phyloP scores from a whole-genome alignment of 2,113 vertebrate species.

The Platichthys stellatus region DNA sequence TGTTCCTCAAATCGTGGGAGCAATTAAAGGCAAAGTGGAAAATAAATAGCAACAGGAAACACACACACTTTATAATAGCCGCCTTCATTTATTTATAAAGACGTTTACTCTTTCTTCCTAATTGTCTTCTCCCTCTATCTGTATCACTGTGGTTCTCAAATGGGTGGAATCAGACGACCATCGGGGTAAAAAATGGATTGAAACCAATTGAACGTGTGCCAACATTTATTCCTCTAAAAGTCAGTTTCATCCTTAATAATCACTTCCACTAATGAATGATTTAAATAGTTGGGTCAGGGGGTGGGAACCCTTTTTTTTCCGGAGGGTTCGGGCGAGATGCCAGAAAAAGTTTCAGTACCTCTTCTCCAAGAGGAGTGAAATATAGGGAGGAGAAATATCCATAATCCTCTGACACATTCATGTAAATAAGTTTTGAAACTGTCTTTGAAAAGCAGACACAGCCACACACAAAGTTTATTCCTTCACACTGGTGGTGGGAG shows the following conservation, averaged over 20 bases:
- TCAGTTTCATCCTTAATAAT: no score
- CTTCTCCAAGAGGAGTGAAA: neutral
- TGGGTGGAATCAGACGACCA: neutral
- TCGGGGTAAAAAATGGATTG: no score
- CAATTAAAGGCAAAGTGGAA: neutral
- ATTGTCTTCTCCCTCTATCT: neutral
- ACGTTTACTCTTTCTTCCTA: neutral
- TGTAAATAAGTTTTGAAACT: neutral
- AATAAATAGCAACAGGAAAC: neutral
- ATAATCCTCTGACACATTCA: constrained; percentile 6
- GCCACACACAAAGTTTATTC: constrained; percentile 38
- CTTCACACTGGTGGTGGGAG: constrained; percentile 32
- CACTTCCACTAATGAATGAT: constrained; percentile 6
- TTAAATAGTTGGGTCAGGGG: neutral
- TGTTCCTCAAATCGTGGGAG: neutral
- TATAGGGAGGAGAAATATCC: constrained; percentile 2
- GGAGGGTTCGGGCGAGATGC: neutral
- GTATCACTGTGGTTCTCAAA: neutral
- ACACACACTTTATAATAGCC: neutral
- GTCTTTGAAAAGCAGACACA: constrained; percentile 16
- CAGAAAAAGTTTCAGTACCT: neutral
- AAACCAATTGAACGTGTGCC: no score
- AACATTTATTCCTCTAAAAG: no score
- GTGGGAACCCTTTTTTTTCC: neutral
- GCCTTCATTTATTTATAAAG: neutral